Base-by-base conservation (phyloP, 64 coral and sea anemone species). In the Orbicella faveolata region DNA sequence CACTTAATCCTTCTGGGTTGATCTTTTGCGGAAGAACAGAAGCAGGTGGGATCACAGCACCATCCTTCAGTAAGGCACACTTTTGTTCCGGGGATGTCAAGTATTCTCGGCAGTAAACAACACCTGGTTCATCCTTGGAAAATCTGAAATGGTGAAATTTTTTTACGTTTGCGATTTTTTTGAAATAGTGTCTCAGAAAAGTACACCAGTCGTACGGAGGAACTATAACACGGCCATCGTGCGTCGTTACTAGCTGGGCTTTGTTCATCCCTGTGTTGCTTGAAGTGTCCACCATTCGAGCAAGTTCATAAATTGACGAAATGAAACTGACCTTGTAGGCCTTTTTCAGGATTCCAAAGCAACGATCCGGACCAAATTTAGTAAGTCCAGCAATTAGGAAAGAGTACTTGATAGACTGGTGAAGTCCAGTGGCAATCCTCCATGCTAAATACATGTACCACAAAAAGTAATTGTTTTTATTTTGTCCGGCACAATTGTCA, bases 141-240 rank as follows among this genome's bases (percentile, higher is more conserved):
- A 41, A 41, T 41, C 39, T 41, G 39, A 41, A 41, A 41, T 41
- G 39, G 39, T 41, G 39, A 41, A 41, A 41, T 41, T 41, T 41
- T 41, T 41, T 41, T 41, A 41, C 0, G 67, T 84, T 84, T 7
- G 89, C 66, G 6, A 91, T 3, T 64, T 91, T 91, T 61, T 63
- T 75, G 34, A 91, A 91, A 83, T 83, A 84, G 0, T 72, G 79
- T 76, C 55, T 16, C 37, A 83, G 73, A 68, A 91, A 84, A 23
- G 23, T 37, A 23, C 73, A 41, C 89, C 79, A 83, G 19, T 90
- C 52, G 44, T 74, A 81, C 39, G 23, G 65, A 81, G 62, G 77
- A 26, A 90, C 89, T 78, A 48, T 92, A 2, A 89, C 5, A 63
- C 61, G 41, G 21, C 61, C 77, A 53, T 90, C 36, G 54, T 81